These are phyloP conservation scores for Pterocles burchelli DNA, from an alignment of 2,113 vertebrate species.

Conservation along the genomic window DNA sequence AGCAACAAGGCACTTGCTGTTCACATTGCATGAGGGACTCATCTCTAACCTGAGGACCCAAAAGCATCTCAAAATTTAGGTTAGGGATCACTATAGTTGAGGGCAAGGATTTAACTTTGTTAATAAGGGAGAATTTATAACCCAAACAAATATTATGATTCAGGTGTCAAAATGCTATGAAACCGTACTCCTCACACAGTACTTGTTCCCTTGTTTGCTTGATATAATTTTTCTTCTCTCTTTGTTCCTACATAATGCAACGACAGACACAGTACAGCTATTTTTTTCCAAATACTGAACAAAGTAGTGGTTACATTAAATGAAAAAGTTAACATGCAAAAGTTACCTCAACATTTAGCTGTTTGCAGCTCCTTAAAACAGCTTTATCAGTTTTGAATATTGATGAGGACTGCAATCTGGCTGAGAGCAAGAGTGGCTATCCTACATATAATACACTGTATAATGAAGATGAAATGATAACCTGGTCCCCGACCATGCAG, in stretches of 20 bases:
- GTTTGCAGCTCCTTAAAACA: not conserved
- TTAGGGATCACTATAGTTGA: accelerated
- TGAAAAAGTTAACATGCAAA: not conserved
- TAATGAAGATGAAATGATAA: not conserved
- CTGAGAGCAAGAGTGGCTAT: not conserved
- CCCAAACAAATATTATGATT: not conserved
- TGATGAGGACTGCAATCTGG: not conserved
- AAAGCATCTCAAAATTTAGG: not conserved
- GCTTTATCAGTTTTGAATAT: not conserved
- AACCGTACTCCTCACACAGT: not conserved
- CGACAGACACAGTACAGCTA: not conserved
- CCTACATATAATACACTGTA: not conserved
- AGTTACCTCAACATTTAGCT: not conserved
- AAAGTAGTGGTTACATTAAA: not conserved
- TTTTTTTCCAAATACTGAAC: not conserved
- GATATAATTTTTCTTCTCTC: not conserved
- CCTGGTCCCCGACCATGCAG: not conserved
- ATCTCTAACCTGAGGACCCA: not conserved
- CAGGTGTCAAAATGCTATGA: not conserved
- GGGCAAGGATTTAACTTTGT: not conserved
- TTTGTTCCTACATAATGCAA: not conserved
- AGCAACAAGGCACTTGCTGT: not conserved
- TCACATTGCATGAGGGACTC: not conserved
- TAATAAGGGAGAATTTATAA: not conserved
- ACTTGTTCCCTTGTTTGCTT: not conserved